Conservation (phyloP, 2,113 vertebrate species). For the Ornithorhynchus anatinus region DNA sequence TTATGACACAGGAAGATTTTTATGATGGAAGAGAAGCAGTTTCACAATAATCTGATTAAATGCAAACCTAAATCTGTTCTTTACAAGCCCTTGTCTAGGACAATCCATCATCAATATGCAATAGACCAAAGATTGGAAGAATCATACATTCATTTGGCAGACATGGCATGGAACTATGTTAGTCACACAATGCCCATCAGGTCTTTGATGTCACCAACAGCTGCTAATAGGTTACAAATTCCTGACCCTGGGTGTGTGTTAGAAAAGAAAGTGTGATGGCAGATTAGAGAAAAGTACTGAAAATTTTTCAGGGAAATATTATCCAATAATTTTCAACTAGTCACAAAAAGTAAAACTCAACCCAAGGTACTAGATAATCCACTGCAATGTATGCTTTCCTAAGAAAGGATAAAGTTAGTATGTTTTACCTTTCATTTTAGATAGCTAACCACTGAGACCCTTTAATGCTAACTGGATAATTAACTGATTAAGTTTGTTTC, state of each 20-base stretch:
- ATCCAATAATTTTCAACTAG: too few relatives aligned
- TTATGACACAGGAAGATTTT: neutral
- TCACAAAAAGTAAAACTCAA: too few relatives aligned
- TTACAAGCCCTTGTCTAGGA: neutral
- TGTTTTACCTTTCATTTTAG: too few relatives aligned
- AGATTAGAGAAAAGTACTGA: too few relatives aligned
- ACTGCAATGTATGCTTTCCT: too few relatives aligned
- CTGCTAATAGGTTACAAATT: neutral
- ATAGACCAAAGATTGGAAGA: neutral
- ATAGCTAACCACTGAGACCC: too few relatives aligned
- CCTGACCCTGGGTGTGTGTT: neutral
- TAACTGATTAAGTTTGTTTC: too few relatives aligned
- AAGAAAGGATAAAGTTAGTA: too few relatives aligned
- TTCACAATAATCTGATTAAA: conserved; percentile 6
- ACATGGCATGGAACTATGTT: neutral
- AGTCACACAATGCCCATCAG: neutral
- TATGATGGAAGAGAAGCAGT: neutral
- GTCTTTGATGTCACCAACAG: neutral
- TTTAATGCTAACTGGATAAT: too few relatives aligned
- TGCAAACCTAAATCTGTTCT: neutral
- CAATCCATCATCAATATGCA: conserved; percentile 3
- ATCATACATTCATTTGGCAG: neutral
- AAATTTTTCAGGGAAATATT: too few relatives aligned
- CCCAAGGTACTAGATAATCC: too few relatives aligned
- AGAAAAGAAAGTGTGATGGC: neutral